Percentiles rank a stretch among this genome's conserved stretches.
These are phyloP conservation scores for Drosophila testacea DNA, from an alignment of 2,888 invertebrate species.

Conservation along the genomic window DNA sequence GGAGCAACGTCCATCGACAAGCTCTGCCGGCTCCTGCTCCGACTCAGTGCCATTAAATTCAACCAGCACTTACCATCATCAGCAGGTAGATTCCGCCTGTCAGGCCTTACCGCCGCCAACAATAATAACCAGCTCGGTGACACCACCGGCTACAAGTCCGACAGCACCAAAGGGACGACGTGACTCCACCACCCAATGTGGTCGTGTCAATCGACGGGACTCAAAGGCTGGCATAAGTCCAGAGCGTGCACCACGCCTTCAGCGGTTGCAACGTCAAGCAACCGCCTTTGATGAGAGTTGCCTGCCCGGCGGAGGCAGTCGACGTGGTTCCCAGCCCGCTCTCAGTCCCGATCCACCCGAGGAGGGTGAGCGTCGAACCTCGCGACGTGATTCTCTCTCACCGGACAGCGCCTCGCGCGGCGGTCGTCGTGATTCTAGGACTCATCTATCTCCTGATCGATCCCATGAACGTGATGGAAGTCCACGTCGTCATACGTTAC, in stretches of 20 bases:
- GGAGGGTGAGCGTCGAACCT: conserved; percentile 89
- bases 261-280: conserved; percentile 92
- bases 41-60: conserved; percentile 87
- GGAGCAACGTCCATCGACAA: conserved; percentile 90
- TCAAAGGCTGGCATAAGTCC: conserved; percentile 89
- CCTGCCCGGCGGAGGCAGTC: conserved; percentile 88
- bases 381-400: conserved; percentile 93
- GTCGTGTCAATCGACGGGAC: conserved; percentile 88
- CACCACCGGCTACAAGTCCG: conserved; percentile 93
- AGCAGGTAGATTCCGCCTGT: conserved; percentile 88
- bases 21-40: conserved; percentile 88
- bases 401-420: conserved; percentile 94
- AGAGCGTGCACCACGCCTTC: conserved; percentile 88
- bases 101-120: conserved; percentile 90
- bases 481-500: conserved; percentile 90
- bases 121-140: conserved; percentile 93
- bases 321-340: conserved; percentile 93
- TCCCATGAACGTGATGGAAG: conserved; percentile 92
- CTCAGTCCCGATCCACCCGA: conserved; percentile 92
- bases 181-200: conserved; percentile 94
- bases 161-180: conserved; percentile 88
- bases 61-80: conserved; percentile 86
- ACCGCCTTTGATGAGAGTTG: conserved; percentile 95
- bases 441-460: conserved; percentile 92
- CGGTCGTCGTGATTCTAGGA: conserved; percentile 89